phyloP scores from a whole-genome alignment of 2,113 vertebrate genomes.

The Heterochromis multidens region DNA sequence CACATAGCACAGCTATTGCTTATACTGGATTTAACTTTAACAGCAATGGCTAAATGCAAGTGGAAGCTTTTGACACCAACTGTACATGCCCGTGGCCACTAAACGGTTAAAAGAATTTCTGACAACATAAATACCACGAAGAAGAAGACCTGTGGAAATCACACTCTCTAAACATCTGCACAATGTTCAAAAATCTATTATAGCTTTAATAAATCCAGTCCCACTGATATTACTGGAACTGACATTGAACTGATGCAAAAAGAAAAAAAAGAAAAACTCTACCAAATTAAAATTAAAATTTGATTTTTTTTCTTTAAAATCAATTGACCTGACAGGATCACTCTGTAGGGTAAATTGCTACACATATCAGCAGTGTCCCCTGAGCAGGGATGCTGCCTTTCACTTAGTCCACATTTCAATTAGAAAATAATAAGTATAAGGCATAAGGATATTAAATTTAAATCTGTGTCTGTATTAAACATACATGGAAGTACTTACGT shows the following conservation, averaged over 20 bases:
- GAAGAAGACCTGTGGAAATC: background rate
- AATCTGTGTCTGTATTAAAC: background rate
- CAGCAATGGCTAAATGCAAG: background rate
- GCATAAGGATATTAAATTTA: background rate
- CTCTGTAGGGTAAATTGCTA: background rate
- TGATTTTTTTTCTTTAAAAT: background rate
- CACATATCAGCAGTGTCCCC: background rate
- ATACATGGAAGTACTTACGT: background rate
- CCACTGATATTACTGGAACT: background rate
- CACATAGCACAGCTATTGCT: background rate
- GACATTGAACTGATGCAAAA: background rate
- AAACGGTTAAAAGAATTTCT: background rate
- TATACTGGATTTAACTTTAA: background rate
- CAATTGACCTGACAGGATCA: background rate
- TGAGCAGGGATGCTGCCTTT: background rate
- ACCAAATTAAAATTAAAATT: background rate
- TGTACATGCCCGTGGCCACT: background rate
- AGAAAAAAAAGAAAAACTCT: no score
- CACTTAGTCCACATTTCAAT: background rate
- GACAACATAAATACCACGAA: background rate
- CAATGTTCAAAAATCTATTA: background rate
- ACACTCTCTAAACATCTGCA: background rate
- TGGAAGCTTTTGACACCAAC: background rate
- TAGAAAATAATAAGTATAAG: background rate
- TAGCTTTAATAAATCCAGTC: background rate